These are phyloP conservation scores for Incurvaria masculella DNA, from an alignment of 2,888 invertebrate genomes.

Conservation along the genomic window DNA sequence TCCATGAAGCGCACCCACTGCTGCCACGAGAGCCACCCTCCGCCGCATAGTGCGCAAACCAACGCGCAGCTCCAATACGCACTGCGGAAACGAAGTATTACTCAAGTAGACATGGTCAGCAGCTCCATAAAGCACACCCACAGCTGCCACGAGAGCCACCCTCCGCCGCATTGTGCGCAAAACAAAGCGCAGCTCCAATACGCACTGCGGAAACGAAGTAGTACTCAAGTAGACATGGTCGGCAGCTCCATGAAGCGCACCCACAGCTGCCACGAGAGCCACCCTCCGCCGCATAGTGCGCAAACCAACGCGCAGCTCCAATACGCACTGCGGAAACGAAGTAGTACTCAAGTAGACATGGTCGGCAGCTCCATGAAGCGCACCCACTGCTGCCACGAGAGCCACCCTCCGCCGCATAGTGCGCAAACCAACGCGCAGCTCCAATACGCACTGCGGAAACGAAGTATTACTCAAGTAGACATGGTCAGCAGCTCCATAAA, in stretches of 20 bases:
- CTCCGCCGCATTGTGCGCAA: not conserved
- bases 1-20: constrained; percentile 2
- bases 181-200: constrained; percentile 1
- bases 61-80: constrained; percentile 2
- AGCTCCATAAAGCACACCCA: constrained; percentile 3
- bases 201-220: too few species aligned
- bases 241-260: constrained; percentile 2
- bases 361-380: too few species aligned
- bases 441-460: too few species aligned
- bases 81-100: too few species aligned
- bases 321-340: constrained; percentile 4
- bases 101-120: not conserved
- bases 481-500: too few species aligned
- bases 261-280: constrained; percentile 3
- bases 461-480: too few species aligned
- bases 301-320: constrained; percentile 1
- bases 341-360: too few species aligned
- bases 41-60: not conserved
- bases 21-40: constrained; percentile 1
- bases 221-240: too few species aligned
- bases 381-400: too few species aligned
- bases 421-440: too few species aligned
- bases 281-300: not conserved
- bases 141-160: constrained; percentile 1
- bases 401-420: too few species aligned